phyloP scores from a whole-genome alignment of 1,140 invertebrate genomes.

The Daktulosphaira vitifoliae region DNA sequence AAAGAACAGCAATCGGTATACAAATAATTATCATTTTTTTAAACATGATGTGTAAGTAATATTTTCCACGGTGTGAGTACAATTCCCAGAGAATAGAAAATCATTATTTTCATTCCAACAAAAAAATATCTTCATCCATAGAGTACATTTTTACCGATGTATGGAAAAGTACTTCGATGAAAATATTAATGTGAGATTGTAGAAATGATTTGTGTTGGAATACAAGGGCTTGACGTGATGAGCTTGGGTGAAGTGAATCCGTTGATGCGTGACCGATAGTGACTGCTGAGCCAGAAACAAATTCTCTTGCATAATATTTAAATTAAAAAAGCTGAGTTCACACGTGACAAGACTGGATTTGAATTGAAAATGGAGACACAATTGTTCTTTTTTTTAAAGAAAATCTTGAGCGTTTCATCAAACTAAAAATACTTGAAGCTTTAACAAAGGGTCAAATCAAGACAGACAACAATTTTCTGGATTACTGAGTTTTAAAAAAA shows the following conservation, averaged over 20 bases:
- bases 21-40: background rate
- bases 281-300: conserved; percentile 13
- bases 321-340: conserved; percentile 25
- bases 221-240: background rate
- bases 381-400: no score
- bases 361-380: background rate
- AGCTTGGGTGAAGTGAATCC: conserved; percentile 4
- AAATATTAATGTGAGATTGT: conserved; percentile 27
- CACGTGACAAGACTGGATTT: conserved; percentile 4
- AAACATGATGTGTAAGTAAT: no score
- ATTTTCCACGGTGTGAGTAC: no score
- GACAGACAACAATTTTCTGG: no score
- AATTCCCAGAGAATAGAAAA: no score
- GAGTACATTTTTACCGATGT: background rate
- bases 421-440: no score
- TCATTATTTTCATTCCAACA: no score
- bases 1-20: no score
- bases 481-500: no score
- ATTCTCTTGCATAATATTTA: conserved; percentile 30
- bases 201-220: conserved; percentile 24
- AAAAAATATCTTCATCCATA: no score
- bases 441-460: no score
- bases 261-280: conserved; percentile 19
- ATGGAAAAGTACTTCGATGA: conserved; percentile 20
- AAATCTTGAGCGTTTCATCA: no score